Base-by-base conservation (phyloP, 2,113 vertebrate species). In the Echinops telfairi region DNA sequence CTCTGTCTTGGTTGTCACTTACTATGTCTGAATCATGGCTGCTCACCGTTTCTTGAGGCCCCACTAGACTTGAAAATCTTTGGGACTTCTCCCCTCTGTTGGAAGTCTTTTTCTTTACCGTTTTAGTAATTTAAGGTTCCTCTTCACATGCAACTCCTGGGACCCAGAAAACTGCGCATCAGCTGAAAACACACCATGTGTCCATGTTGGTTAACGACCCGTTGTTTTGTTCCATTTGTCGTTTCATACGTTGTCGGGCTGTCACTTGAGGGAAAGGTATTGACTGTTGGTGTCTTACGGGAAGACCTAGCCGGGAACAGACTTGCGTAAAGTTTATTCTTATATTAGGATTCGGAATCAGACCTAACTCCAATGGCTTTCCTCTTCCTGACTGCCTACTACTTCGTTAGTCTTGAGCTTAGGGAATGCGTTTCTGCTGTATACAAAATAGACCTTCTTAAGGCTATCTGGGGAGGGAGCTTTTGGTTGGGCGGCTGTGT, bases 191-290 rank as follows among this genome's bases (percentile, higher is more conserved):
- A 43, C 58, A 47, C 17, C 27, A 16, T 15, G n/a, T 62, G 86
- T 91, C 66, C n/a, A 64, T 64, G 77, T 83, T 60, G 36, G 15
- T 64, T 80, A 77, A 23, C 7, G 80, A 33, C 53, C 40, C 60
- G 29, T 53, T 81, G 14, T 40, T 82, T 90, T 77, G 11, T 86
- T 92, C 90, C 87, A 38, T n/a, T 73, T 94, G 82, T 83, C 57
- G 25, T 57, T 31, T 68, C 76, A 60, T 36, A 85, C 60, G 22
- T 93, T 47, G 22, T 93, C 29, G 77, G 73, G 86, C 86, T 89
- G 38, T 29, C 40, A n/a, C 29, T 94, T 83, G 82, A 36, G 58
- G 20, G 66, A 91, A 79, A 90, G 85, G 70, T 25, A 23, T 60
- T 90, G 66, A 43, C 53, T 80, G 89, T 77, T 76, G 62, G 79